Evolutionary conservation across 2,113 vertebrate genomes (phyloP).

Genomic region (Himantopus leucocephalus): DNA sequence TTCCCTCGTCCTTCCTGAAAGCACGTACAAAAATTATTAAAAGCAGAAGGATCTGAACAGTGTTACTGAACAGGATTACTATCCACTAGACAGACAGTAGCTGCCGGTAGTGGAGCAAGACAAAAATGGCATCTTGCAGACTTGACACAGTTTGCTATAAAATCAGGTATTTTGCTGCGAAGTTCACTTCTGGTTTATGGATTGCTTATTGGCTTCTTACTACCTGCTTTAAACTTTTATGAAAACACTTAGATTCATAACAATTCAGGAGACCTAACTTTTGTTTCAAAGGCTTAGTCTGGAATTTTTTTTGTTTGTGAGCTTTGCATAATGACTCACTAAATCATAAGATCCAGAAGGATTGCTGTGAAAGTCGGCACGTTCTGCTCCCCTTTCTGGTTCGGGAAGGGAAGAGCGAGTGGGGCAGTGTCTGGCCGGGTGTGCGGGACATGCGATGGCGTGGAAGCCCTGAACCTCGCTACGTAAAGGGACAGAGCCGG

Average conservation of each 20-base stretch:
- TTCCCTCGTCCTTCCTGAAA: background rate
- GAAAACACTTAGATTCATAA: background rate
- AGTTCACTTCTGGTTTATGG: background rate
- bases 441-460: rapidly evolving
- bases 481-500: rapidly evolving
- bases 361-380: background rate
- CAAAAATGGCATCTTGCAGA: background rate
- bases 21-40: background rate
- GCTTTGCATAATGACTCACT: background rate
- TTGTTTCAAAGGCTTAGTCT: background rate
- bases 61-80: background rate
- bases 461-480: background rate
- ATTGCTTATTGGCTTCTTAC: background rate
- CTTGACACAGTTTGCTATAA: background rate
- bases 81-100: background rate
- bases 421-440: rapidly evolving
- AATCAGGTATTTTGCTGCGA: background rate
- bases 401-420: rapidly evolving
- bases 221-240: background rate
- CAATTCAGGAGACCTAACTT: background rate
- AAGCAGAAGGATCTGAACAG: background rate
- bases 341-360: background rate
- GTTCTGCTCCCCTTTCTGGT: background rate
- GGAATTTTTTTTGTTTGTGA: background rate
- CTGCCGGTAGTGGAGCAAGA: background rate